Percentiles rank a stretch among this genome's conserved stretches.
phyloP scores from a whole-genome alignment of 1,140 invertebrate genomes.

The Heliconius himera region DNA sequence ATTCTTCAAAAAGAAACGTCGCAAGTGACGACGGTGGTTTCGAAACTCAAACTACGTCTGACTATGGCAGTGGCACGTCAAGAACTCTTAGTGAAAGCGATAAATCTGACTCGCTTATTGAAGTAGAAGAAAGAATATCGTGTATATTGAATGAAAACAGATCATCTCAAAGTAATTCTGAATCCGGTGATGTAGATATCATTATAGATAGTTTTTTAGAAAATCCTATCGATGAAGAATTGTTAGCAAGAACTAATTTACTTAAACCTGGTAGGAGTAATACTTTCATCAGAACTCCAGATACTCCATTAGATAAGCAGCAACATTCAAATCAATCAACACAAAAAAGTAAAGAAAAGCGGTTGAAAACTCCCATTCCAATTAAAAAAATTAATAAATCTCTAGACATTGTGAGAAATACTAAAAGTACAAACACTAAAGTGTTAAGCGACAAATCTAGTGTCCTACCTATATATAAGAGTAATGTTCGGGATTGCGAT shows the following conservation, averaged over 20 bases:
- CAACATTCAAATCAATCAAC: slow-evolving; percentile 36
- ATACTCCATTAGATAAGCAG: slow-evolving; percentile 32
- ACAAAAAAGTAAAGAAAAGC: slow-evolving; percentile 60
- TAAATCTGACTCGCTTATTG: slow-evolving; percentile 66
- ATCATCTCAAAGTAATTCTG: slow-evolving; percentile 74
- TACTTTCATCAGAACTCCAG: slow-evolving; percentile 60
- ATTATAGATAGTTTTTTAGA: slow-evolving; percentile 68
- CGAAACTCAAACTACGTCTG: slow-evolving; percentile 67
- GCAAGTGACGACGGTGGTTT: slow-evolving; percentile 56
- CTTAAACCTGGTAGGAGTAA: slow-evolving; percentile 55
- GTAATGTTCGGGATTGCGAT: slow-evolving; percentile 53
- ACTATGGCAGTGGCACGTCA: slow-evolving; percentile 66
- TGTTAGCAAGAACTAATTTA: slow-evolving; percentile 50
- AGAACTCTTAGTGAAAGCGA: slow-evolving; percentile 62
- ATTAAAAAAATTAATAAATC: slow-evolving; percentile 68
- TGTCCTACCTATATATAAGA: slow-evolving; percentile 70
- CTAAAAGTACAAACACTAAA: slow-evolving; percentile 50
- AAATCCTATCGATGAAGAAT: slow-evolving; percentile 52
- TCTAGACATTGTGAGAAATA: slow-evolving; percentile 60
- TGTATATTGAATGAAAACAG: slow-evolving; percentile 75
- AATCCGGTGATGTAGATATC: slow-evolving; percentile 73
- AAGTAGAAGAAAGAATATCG: slow-evolving; percentile 77
- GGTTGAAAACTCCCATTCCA: slow-evolving; percentile 60
- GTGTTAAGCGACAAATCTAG: slow-evolving; percentile 61
- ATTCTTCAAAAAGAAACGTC: slow-evolving; percentile 46